These are phyloP conservation scores for Scarus forsteni DNA, from an alignment of 2,797 vertebrate species.

Conservation along the genomic window DNA sequence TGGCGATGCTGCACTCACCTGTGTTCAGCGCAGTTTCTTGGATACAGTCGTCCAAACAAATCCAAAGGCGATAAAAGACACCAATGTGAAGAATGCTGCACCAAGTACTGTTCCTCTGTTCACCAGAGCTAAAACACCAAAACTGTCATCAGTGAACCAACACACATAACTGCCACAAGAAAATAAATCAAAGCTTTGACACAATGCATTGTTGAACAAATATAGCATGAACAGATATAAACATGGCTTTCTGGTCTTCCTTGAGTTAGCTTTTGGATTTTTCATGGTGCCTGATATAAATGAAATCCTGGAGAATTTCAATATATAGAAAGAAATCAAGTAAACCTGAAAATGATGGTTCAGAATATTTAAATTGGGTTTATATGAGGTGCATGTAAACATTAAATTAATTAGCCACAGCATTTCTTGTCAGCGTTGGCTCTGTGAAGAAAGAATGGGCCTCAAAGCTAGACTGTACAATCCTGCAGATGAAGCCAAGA, in stretches of 20 bases:
- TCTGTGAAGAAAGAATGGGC: too few relatives aligned
- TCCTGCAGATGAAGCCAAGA: too few relatives aligned
- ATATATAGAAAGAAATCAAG: too few relatives aligned
- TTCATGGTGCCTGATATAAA: too few relatives aligned
- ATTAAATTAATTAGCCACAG: too few relatives aligned
- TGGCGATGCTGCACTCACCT: constrained; percentile 32
- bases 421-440: too few relatives aligned
- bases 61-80: constrained; percentile 58
- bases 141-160: constrained; percentile 29
- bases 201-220: constrained; percentile 1
- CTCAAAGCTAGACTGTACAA: too few relatives aligned
- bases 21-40: constrained; percentile 57
- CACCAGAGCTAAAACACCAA: constrained; percentile 38
- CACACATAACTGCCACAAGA: constrained; percentile 4
- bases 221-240: constrained; percentile 1
- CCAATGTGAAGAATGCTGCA: constrained; percentile 51
- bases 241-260: not conserved
- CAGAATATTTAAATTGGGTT: too few relatives aligned
- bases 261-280: too few relatives aligned
- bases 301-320: too few relatives aligned
- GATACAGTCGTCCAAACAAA: constrained; percentile 42
- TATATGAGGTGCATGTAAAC: too few relatives aligned
- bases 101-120: constrained; percentile 62
- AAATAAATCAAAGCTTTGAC: constrained; percentile 5
- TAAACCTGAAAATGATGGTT: too few relatives aligned